Base-by-base conservation (phyloP, 2,797 vertebrate genomes). In the Rhynchonycteris naso region DNA sequence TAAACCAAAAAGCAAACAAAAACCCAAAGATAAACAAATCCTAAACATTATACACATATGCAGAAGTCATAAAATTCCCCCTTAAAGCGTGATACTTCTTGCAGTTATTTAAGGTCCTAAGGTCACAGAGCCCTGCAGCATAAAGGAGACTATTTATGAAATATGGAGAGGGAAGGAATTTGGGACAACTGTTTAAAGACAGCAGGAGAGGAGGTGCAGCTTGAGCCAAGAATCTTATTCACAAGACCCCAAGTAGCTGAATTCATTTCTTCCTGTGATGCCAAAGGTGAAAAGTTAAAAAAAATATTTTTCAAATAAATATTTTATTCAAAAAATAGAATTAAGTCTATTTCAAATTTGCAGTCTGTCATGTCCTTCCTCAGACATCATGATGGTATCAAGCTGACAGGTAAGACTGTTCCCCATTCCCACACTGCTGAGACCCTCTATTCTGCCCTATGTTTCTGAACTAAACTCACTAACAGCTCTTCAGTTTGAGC, bases 231-330 rank as follows among this genome's bases (percentile, higher is more conserved):
- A 14, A 52, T 76, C 15, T 79, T 83, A 24, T 74, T 61, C 19
- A 5, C 38, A 90, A 79, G 72, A 88, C 4, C 24, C 52, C 21
- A 43, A 71, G 52, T 43, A 61, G 75, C 30, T 75, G 5, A 38
- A 76, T 69, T 94, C 11, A 43, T 38, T 35, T 83, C n/a, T 79
- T 83, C 50, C 30, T 65, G 5, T 69, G 61, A 96, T 88, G 88
- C 19, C 50, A n/a, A 96, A 33, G 7, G 50, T 59, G 33, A 81
- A 50, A 90, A 56, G 82, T n/a, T 33, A 76, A 81, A 79, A 28
- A 28, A 66, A 69, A 28, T 74, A 56, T 58, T 71, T 92, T 94
- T 88, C 14, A 72, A 88, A 76, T 94, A 47, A 22, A 63, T 56
- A 33, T 43, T 35, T 90, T 80, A 90, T 30, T 16, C 12, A 75